Evolutionary conservation across 1,140 invertebrate species (phyloP), one percentile per base, ranked within the genome.

Genomic region (Brachionus calyciflorus): DNA sequence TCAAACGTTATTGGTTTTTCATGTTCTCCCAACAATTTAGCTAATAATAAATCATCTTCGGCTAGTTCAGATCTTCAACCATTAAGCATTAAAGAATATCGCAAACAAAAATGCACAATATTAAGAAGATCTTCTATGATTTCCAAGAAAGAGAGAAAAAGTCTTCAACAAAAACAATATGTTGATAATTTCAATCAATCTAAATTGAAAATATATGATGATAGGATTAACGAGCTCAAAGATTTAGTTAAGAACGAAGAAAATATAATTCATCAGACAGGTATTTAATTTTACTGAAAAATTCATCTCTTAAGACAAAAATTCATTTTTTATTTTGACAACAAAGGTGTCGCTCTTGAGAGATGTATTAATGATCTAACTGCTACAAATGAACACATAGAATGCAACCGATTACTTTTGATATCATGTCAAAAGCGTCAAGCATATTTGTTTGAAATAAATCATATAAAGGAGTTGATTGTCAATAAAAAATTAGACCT

Each of bases 381-480:
- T 77, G 91, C 92, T n/a, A 94, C 93, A 0, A 89, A 90, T 0
- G 92, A 96, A 84, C 91, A 94, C 80, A 92, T 96, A 3, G 94
- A 96, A 85, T 93, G 92, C 69, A 93, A 98, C 86, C 87, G 91
- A 79, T 85, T 96, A 53, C 85, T 97, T 3, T 86, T 98, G 14
- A 86, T 96, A 81, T 91, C 94, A 48, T 93, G 93, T 69, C 91
- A 95, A 83, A 90, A 91, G 63, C 88, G 93, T 4, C 90, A 92
- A 82, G 91, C 92, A 4, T 90, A 90, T 40, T 80, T 93, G 69
- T 90, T 92, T 81, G 93, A 96, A 87, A 89, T 94, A 24, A 91
- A 94, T 82, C 88, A 92, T 21, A 82, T 97, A 53, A 91, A 92
- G 81, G n/a, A 65, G 0, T 28, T 51, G 46, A 46, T 73, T 3